Conservation (phyloP, 35 echinoderm and acorn worm genomes). For the Lytechinus pictus region DNA sequence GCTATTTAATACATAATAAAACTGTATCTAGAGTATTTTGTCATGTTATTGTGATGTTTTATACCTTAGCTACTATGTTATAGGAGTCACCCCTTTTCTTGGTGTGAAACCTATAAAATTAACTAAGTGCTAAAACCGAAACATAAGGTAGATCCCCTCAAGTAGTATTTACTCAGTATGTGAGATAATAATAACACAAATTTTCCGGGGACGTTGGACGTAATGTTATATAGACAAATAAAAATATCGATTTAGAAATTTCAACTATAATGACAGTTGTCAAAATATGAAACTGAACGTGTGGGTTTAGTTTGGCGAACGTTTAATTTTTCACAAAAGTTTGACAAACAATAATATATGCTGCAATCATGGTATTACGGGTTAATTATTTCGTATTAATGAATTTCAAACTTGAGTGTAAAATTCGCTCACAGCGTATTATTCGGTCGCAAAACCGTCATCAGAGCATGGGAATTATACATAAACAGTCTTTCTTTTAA, state of each 20-base stretch:
- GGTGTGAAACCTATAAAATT: not conserved
- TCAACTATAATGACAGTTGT: not conserved
- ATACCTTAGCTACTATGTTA: too few species aligned
- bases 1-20: too few species aligned
- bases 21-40: too few species aligned
- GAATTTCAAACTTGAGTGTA: too few species aligned
- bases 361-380: not conserved
- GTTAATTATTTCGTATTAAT: not conserved
- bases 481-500: too few species aligned
- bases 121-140: not conserved
- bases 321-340: not conserved
- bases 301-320: not conserved
- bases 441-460: too few species aligned
- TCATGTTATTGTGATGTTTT: too few species aligned
- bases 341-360: not conserved
- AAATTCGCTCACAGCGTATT: too few species aligned
- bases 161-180: too few species aligned
- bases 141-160: too few species aligned
- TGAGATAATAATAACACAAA: not conserved
- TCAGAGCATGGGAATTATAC: too few species aligned
- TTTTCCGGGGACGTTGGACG: not conserved
- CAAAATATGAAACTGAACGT: not conserved
- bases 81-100: too few species aligned
- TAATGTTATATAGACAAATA: not conserved
- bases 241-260: not conserved